Evolutionary conservation across 30 jellyfish, hydroid and myxozoan species (phyloP).

Genomic region (Aurelia aurita): DNA sequence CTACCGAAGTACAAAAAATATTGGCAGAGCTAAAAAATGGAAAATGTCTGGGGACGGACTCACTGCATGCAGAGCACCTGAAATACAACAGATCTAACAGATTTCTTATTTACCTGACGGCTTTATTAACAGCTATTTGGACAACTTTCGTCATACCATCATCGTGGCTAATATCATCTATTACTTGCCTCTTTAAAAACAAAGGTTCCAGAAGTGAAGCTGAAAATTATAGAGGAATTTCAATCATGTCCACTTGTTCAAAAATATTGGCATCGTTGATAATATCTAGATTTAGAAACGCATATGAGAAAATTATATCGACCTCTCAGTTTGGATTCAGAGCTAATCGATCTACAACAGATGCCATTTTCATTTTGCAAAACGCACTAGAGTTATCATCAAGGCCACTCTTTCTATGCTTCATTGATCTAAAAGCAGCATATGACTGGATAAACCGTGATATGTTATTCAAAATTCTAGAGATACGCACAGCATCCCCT

Average conservation of each 20-base stretch:
- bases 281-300: slow-evolving; percentile 10
- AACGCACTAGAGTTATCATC: slow-evolving; percentile 16
- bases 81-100: slow-evolving; percentile 3
- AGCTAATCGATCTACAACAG: not conserved
- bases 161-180: slow-evolving; percentile 3
- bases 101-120: not conserved
- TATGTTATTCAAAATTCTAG: slow-evolving; percentile 9
- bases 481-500: slow-evolving; percentile 30
- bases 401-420: slow-evolving; percentile 18
- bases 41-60: slow-evolving; percentile 1
- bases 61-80: not conserved
- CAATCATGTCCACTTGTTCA: not conserved
- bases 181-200: slow-evolving; percentile 4
- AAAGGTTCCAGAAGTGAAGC: slow-evolving; percentile 32
- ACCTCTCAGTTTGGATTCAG: slow-evolving; percentile 14
- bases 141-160: not conserved
- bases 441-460: slow-evolving; percentile 20
- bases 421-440: slow-evolving; percentile 35
- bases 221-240: slow-evolving; percentile 2
- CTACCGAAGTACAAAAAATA: slow-evolving; percentile 23
- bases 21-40: slow-evolving; percentile 14
- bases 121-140: not conserved
- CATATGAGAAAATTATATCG: slow-evolving; percentile 10
- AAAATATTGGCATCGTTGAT: slow-evolving; percentile 12
- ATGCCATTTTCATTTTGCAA: slow-evolving; percentile 6